Percentiles rank a stretch among this genome's conserved stretches.
These are phyloP conservation scores for Drosophila subpulchrella DNA, from an alignment of 1,140 invertebrate genomes.

Conservation along the genomic window DNA sequence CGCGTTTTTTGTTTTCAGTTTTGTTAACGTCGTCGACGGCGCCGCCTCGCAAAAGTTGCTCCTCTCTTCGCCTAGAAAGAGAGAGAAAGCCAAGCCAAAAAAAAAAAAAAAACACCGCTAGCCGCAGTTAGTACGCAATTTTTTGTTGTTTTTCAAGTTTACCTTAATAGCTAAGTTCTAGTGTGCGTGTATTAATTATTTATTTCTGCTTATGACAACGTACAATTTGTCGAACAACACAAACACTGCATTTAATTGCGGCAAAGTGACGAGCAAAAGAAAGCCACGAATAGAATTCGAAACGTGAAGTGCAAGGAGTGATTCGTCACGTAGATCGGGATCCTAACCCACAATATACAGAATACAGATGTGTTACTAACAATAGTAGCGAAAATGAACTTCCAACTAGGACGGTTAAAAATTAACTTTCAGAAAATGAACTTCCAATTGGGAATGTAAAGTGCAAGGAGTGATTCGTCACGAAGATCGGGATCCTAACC, in stretches of 20 bases:
- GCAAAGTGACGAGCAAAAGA: conserved; percentile 17
- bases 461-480: conserved; percentile 25
- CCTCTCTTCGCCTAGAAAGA: conserved; percentile 39
- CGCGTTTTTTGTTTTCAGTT: conserved; percentile 80
- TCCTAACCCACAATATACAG: neutral
- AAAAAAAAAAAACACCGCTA: conserved; percentile 46
- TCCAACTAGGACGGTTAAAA: too few species aligned
- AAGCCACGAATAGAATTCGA: conserved; percentile 25
- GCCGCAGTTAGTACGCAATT: conserved; percentile 66
- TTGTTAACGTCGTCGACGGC: conserved; percentile 74
- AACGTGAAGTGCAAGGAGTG: conserved; percentile 20
- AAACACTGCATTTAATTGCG: conserved; percentile 31
- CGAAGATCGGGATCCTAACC: conserved; percentile 19
- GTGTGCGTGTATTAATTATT: conserved; percentile 32
- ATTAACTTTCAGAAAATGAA: too few species aligned
- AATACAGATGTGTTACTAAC: neutral
- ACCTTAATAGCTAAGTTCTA: conserved; percentile 27
- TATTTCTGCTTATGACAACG: conserved; percentile 59
- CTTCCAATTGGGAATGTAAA: conserved; percentile 16
- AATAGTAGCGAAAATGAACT: too few species aligned
- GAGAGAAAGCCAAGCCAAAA: conserved; percentile 35
- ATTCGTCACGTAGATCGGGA: conserved; percentile 34
- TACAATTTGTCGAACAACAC: conserved; percentile 56
- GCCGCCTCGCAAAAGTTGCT: conserved; percentile 67
- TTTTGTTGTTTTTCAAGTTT: conserved; percentile 39